These are phyloP conservation scores for Okamejei kenojei DNA, from an alignment of 2,797 vertebrate genomes.

Conservation along the genomic window DNA sequence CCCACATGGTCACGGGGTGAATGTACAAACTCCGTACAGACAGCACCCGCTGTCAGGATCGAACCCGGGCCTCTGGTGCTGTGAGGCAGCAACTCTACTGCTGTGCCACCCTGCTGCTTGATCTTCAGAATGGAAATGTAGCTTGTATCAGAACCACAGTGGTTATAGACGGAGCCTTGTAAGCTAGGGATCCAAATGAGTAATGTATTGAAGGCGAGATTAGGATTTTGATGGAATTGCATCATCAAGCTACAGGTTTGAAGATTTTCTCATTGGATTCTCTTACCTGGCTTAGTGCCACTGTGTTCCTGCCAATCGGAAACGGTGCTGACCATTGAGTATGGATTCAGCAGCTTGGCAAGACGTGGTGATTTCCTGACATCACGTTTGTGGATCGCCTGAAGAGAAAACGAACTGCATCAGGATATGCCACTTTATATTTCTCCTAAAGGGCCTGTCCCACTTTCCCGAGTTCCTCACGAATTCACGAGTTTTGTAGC, in stretches of 20 bases:
- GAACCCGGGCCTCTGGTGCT: no score
- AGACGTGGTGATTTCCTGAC: not conserved
- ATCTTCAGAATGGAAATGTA: not conserved
- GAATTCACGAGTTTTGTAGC: no score
- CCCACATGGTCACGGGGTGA: no score
- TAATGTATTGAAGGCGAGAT: not conserved
- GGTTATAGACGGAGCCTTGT: not conserved
- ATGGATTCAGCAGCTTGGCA: not conserved
- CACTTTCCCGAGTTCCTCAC: no score
- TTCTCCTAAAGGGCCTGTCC: no score
- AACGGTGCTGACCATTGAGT: no score
- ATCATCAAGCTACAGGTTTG: not conserved
- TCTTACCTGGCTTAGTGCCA: not conserved
- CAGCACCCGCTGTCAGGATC: no score
- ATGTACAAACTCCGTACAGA: no score
- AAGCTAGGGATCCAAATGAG: not conserved
- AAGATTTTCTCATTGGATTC: not conserved
- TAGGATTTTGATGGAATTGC: not conserved
- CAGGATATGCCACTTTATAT: not conserved
- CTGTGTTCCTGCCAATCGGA: no score
- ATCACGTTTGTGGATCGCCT: not conserved
- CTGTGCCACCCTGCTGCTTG: not conserved
- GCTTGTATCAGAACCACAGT: not conserved
- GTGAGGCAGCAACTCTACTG: no score
- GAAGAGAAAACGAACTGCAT: not conserved